Evolutionary conservation across 2,797 vertebrate genomes (phyloP), one percentile per base, ranked within the genome.

Genomic region (Nannoperca australis): DNA sequence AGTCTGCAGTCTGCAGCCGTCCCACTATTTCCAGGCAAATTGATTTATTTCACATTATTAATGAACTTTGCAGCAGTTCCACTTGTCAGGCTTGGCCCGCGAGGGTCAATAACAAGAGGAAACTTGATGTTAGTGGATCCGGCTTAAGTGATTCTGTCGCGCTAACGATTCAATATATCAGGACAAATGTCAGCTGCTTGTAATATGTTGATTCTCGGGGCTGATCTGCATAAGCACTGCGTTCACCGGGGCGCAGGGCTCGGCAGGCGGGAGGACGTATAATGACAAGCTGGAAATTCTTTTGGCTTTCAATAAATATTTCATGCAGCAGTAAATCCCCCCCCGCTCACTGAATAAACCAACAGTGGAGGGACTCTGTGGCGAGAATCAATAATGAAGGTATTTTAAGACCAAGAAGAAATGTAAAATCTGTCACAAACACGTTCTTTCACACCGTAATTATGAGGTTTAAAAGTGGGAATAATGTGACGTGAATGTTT

Each of bases 11-110:
- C 93, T 93, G 92, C 93, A 53, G 93, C 44, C 50, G 95, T 95
- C 94, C 91, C 92, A 92, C 94, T 92, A 94, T 96, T 96, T 96
- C 94, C 94, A 84, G 81, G 95, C 93, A 90, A 95, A 97, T 97
- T 97, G 97, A 98, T 98, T 97, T 97, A 97, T 97, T 96, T 95
- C 96, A 95, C 96, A 96, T 98, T 98, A 97, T 99, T 98, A 99
- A 99, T 99, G 97, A 97, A 98, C 97, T 98, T 98, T 98, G 96
- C 94, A 88, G 96, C 96, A 96, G 96, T 94, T 96, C 94, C 85
- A 96, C 96, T 96, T 97, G 97, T 98, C 97, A 98, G 96, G 93
- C 94, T 93, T 90, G 94, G 94, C 96, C 96, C 90, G 93, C 73
- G 92, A 91, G 95, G 97, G 97, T 98, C 97, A 97, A 98, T 98